phyloP scores from a whole-genome alignment of 2,113 vertebrate genomes.

The Columbina picui region DNA sequence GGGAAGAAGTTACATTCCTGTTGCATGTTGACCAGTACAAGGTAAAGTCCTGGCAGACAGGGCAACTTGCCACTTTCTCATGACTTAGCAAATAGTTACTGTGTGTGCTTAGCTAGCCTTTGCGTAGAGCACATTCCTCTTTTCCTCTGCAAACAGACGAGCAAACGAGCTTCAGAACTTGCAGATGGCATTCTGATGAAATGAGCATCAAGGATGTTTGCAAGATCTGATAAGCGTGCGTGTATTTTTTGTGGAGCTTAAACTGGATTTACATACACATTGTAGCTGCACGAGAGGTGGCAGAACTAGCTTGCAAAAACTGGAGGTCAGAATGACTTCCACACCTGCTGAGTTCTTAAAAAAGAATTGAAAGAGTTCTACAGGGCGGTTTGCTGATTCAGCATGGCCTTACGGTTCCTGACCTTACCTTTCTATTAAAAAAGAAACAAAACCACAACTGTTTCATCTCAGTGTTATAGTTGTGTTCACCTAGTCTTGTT shows the following conservation, averaged over 20 bases:
- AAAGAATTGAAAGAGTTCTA: constrained; percentile 8
- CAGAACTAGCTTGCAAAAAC: neutral
- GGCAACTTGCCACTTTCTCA: neutral
- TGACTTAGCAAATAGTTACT: neutral
- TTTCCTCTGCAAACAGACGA: neutral
- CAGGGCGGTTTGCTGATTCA: constrained; percentile 25
- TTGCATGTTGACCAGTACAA: neutral
- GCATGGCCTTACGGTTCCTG: neutral
- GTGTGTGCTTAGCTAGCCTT: neutral
- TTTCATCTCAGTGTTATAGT: neutral
- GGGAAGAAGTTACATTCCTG: neutral
- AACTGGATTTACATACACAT: neutral
- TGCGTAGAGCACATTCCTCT: neutral
- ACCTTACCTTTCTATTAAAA: neutral
- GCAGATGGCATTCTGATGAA: neutral
- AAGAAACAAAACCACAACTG: neutral
- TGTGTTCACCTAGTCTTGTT: neutral
- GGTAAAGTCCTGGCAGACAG: neutral
- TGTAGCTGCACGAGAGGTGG: neutral
- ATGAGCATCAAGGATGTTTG: neutral
- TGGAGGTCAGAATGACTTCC: constrained; percentile 11
- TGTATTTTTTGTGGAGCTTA: neutral
- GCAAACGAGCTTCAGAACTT: neutral
- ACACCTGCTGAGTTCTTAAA: constrained; percentile 27
- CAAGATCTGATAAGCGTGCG: neutral